phyloP scores from a whole-genome alignment of 2,113 vertebrate genomes.

The western clawed frog (Xenopus tropicalis) region UCB_Xtro_10.0 CM004447.2:142927001-142927500 shows the following conservation, averaged over 20 bases:
- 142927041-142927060: no score
- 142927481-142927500: constrained; percentile 37
- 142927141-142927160: neutral
- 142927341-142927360: constrained; percentile 14
- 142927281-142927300: constrained; percentile 12
- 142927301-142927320: constrained; percentile 27
- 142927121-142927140: no score
- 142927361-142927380: constrained; percentile 34
- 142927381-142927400: constrained; percentile 40
- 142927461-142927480: constrained; percentile 27
- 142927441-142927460: constrained; percentile 2
- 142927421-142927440: constrained; percentile 28
- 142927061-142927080: no score
- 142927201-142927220: constrained; percentile 1
- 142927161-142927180: neutral
- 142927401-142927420: constrained; percentile 36
- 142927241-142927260: constrained; percentile 30
- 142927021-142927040: no score
- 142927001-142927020: no score
- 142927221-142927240: neutral
- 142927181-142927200: neutral
- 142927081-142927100: no score
- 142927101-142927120: no score
- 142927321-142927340: constrained; percentile 5
- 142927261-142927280: constrained; percentile 40